Evolutionary conservation across 2,888 invertebrate species (phyloP).

Genomic region (Hymenopus coronatus): DNA sequence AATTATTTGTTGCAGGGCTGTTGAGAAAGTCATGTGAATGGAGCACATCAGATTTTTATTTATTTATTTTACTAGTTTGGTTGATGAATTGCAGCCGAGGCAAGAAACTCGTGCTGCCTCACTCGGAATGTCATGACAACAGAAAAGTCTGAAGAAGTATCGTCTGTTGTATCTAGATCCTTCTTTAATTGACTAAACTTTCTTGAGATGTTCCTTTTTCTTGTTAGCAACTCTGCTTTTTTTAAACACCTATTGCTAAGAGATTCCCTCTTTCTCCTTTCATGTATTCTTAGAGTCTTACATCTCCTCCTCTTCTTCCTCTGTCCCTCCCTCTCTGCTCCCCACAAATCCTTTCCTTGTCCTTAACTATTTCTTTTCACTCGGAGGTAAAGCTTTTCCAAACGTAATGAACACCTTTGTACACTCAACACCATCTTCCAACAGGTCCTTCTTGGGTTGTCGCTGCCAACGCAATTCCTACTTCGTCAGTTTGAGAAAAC

Average conservation of each 20-base stretch:
- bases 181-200: not conserved
- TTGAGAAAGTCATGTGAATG: too few species aligned
- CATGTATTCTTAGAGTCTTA: not conserved
- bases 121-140: too few species aligned
- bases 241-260: conserved; percentile 17
- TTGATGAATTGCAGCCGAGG: too few species aligned
- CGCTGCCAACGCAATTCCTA: too few species aligned
- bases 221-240: not conserved
- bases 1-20: too few species aligned
- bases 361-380: not conserved
- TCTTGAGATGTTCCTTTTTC: not conserved
- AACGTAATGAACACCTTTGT: not conserved
- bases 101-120: too few species aligned
- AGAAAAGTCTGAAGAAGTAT: too few species aligned
- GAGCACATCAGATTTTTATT: too few species aligned
- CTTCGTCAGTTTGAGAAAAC: too few species aligned
- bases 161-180: not conserved
- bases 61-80: too few species aligned
- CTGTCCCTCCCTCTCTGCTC: not conserved
- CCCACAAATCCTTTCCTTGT: conserved; percentile 12
- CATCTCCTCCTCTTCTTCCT: not conserved
- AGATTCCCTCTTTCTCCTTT: not conserved
- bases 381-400: not conserved
- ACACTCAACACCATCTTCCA: not conserved
- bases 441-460: not conserved